Percentiles rank a stretch among this genome's conserved stretches.
Conservation (phyloP, 2,888 invertebrate genomes). For the Scaptomyza parva region DNA sequence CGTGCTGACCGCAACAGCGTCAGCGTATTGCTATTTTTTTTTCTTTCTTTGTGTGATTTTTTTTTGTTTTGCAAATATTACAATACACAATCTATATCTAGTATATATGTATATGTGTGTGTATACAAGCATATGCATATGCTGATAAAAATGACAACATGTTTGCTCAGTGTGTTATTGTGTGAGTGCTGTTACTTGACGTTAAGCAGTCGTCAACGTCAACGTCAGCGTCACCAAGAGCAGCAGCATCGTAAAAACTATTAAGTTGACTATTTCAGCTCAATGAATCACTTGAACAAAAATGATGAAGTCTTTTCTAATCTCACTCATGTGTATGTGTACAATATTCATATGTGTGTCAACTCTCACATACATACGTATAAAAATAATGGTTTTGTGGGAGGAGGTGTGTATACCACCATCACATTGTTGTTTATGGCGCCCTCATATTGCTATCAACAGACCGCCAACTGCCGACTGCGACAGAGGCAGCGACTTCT, state of each 20-base stretch:
- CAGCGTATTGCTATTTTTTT: constrained; percentile 23
- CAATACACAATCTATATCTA: constrained; percentile 25
- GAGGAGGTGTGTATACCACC: constrained; percentile 21
- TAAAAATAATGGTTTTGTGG: not conserved
- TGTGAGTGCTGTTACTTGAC: constrained; percentile 26
- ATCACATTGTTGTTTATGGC: constrained; percentile 54
- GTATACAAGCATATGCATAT: constrained; percentile 33
- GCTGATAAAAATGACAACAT: constrained; percentile 64
- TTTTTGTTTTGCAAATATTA: constrained; percentile 38
- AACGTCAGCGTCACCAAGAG: constrained; percentile 19
- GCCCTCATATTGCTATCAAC: constrained; percentile 61
- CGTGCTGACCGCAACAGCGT: constrained; percentile 26
- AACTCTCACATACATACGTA: not conserved
- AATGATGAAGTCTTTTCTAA: constrained; percentile 51
- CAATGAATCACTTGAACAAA: constrained; percentile 52
- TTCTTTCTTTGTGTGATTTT: constrained; percentile 15
- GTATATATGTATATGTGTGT: constrained; percentile 26
- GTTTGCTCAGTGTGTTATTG: constrained; percentile 24
- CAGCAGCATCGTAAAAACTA: constrained; percentile 49
- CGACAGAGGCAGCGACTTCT: constrained; percentile 11
- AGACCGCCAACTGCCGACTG: constrained; percentile 36
- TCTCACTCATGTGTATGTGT: constrained; percentile 9
- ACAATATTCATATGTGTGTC: not conserved
- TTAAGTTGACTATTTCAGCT: constrained; percentile 37
- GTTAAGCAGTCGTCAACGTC: constrained; percentile 24